These are phyloP conservation scores for Dasyprocta punctata DNA, from an alignment of 2,113 vertebrate species.

Conservation along the genomic window DNA sequence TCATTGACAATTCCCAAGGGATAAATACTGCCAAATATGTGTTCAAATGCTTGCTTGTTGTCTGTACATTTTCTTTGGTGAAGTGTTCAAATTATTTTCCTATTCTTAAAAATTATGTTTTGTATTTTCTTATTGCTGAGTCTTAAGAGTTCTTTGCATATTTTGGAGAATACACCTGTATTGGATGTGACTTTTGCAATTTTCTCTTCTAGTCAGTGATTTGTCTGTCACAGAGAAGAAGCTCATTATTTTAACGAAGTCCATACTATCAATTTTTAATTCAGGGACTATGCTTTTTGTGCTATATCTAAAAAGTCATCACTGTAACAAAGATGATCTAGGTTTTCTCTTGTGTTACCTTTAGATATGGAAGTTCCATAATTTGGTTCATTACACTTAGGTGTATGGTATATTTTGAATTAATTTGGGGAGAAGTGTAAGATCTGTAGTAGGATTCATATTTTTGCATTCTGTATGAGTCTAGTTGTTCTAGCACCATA, in stretches of 20 bases:
- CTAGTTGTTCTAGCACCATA: neutral
- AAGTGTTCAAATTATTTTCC: neutral
- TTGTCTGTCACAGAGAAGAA: neutral
- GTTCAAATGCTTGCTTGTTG: neutral
- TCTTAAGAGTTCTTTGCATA: neutral
- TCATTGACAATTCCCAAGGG: neutral
- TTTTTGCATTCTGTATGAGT: neutral
- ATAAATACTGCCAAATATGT: neutral
- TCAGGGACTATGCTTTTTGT: neutral
- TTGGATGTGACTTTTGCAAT: neutral
- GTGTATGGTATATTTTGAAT: neutral
- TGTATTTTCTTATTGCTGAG: neutral
- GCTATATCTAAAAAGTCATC: neutral
- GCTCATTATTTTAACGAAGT: neutral
- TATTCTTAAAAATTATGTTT: neutral
- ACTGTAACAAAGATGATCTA: neutral
- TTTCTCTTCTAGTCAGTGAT: neutral
- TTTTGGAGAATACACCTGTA: neutral
- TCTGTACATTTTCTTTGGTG: neutral
- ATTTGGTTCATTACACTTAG: neutral
- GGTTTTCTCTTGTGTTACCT: neutral
- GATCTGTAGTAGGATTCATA: neutral
- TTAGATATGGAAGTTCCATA: neutral
- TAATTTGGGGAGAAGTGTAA: neutral
- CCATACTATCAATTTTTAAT: neutral